Base-by-base conservation (phyloP, 2,888 invertebrate genomes). In the Marasmarcha lunaedactyla region DNA sequence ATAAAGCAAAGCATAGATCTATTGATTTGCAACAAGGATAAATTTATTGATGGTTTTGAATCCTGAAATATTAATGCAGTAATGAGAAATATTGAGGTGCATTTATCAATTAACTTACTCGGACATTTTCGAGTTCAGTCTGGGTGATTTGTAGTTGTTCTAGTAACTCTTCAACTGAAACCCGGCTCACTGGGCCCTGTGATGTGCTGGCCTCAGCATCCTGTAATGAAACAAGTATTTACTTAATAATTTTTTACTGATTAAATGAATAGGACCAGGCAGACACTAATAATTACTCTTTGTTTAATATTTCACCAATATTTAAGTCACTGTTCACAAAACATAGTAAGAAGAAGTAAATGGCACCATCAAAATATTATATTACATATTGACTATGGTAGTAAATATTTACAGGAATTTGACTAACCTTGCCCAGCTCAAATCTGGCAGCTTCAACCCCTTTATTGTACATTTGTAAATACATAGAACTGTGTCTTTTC, bases 41-140 rank as follows among this genome's bases (percentile, higher is more conserved):
- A 38, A 15, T 34, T 15, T 38, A 13, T 30, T 30, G 30, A n/a
- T n/a, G 9, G n/a, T 30, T 3, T 30, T 30, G 30, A 3, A 20
- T 20, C 20, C 20, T 3, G n/a, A n/a, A n/a, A n/a, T n/a, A n/a
- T n/a, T n/a, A n/a, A n/a, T n/a, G n/a, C n/a, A n/a, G n/a, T n/a
- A n/a, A n/a, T n/a, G n/a, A n/a, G n/a, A n/a, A n/a, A n/a, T n/a
- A n/a, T n/a, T n/a, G n/a, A n/a, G n/a, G 20, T 20, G 7, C 7
- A 7, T 5, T 20, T 20, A 20, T 20, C 4, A 20, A 11, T 7
- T 30, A 11, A 69, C 86, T 87, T 85, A 94, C 94, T 89, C 92
- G 90, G 63, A 94, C 88, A 76, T 92, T 93, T 71, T 94, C 93
- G 71, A 94, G 86, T 84, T 94, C 94, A 33, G 89, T 90, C 81